Evolutionary conservation across 2,113 vertebrate species (phyloP).

Genomic region (Morone saxatilis): DNA sequence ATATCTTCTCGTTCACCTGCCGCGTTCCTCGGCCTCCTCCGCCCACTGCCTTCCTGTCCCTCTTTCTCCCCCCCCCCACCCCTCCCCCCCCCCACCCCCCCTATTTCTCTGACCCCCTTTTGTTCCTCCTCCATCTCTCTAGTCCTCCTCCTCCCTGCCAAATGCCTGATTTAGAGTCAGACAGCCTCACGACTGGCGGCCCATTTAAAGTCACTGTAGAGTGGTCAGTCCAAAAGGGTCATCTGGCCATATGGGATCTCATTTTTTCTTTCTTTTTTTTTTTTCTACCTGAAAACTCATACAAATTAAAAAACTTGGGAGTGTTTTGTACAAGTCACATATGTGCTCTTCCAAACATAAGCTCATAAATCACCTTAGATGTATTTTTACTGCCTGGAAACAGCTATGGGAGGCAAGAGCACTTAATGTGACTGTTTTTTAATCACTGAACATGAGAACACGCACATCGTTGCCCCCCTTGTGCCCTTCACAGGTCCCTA

Average conservation of each 20-base stretch:
- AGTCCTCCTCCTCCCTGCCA: conserved; percentile 35
- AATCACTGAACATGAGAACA: background rate
- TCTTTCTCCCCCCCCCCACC: background rate
- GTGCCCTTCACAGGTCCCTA: background rate
- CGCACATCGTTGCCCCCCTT: background rate
- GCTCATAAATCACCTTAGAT: background rate
- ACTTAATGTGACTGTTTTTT: background rate
- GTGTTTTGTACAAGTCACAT: background rate
- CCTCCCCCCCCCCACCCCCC: background rate
- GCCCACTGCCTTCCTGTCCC: background rate
- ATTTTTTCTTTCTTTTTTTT: conserved; percentile 1
- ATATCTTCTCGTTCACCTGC: background rate
- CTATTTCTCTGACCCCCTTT: conserved; percentile 9
- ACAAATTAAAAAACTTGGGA: background rate
- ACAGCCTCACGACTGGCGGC: conserved; percentile 21
- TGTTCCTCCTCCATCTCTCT: conserved; percentile 22
- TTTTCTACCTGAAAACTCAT: conserved; percentile 6
- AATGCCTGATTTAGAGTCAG: conserved; percentile 47
- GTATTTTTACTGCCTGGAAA: background rate
- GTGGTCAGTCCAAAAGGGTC: conserved; percentile 17
- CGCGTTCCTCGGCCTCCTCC: background rate
- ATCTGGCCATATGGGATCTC: conserved; percentile 13
- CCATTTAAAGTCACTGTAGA: conserved; percentile 36
- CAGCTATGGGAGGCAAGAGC: background rate
- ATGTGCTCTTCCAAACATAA: background rate